phyloP scores from a whole-genome alignment of 2,113 vertebrate genomes.

The Alosa alosa region DNA sequence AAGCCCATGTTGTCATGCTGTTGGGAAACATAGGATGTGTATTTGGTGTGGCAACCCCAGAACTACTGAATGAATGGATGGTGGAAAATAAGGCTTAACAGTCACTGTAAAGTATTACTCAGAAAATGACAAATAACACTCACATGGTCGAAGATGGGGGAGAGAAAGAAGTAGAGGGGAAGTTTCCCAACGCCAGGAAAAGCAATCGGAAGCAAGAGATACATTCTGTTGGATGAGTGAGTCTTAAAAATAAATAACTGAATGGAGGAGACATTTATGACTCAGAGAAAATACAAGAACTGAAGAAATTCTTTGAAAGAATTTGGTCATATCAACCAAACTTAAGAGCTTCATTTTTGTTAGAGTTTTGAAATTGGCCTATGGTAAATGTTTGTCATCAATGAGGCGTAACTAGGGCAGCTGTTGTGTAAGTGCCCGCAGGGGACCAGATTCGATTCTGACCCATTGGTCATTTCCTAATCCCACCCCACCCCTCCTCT shows the following conservation, averaged over 20 bases:
- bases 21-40: background rate
- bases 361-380: background rate
- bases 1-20: background rate
- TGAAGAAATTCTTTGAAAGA: background rate
- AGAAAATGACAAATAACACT: constrained; percentile 35
- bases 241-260: background rate
- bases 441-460: no score
- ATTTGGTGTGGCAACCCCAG: background rate
- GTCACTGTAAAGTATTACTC: constrained; percentile 25
- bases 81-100: background rate
- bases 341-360: background rate
- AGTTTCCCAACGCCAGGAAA: constrained; percentile 38
- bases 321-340: background rate
- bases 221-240: background rate
- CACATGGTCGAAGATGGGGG: constrained; percentile 34
- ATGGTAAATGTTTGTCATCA: background rate
- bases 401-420: background rate
- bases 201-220: constrained; percentile 16
- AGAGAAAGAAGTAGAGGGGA: constrained; percentile 4
- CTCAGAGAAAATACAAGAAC: background rate
- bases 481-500: background rate
- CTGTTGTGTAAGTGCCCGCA: no score
- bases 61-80: background rate
- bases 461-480: no score
- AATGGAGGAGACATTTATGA: background rate